Percentiles rank a stretch among this genome's conserved stretches.
Evolutionary conservation across 2,888 invertebrate species (phyloP).

Genomic region (Gymnocheta viridis): DNA sequence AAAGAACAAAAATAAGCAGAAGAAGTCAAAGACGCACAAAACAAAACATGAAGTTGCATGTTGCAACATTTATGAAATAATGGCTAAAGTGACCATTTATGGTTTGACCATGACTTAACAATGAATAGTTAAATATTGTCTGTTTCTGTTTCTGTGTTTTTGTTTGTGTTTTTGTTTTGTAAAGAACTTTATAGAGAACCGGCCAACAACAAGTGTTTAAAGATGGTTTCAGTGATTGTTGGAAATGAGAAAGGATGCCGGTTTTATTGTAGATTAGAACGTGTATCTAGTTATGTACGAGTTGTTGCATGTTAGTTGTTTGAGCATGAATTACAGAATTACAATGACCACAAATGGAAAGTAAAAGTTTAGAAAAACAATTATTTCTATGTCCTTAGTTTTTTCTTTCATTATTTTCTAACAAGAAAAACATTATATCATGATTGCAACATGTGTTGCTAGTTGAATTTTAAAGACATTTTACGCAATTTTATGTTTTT

Average conservation of each 20-base stretch:
- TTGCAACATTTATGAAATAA: constrained; percentile 59
- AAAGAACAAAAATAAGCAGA: not conserved
- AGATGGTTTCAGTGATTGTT: constrained; percentile 47
- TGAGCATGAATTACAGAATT: constrained; percentile 48
- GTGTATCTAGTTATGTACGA: constrained; percentile 23
- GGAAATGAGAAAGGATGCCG: constrained; percentile 51
- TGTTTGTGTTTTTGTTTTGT: not conserved
- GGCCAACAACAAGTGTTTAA: constrained; percentile 59
- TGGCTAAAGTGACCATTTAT: constrained; percentile 61
- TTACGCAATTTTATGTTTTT: constrained; percentile 8
- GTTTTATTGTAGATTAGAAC: constrained; percentile 41
- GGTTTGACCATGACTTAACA: constrained; percentile 59
- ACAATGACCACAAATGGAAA: constrained; percentile 68
- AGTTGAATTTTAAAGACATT: constrained; percentile 14
- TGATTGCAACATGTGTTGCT: constrained; percentile 31
- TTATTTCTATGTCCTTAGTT: constrained; percentile 17
- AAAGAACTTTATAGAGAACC: constrained; percentile 28
- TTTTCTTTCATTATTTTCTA: not conserved
- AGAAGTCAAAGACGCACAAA: not conserved
- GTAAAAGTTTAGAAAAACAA: constrained; percentile 60
- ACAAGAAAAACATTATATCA: constrained; percentile 16
- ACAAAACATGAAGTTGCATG: constrained; percentile 45
- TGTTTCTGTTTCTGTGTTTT: constrained; percentile 1
- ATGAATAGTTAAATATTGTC: constrained; percentile 46
- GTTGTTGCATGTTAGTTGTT: constrained; percentile 35